Conservation (phyloP, 2,888 invertebrate genomes). For the Scelioninae gen. 2 region DNA sequence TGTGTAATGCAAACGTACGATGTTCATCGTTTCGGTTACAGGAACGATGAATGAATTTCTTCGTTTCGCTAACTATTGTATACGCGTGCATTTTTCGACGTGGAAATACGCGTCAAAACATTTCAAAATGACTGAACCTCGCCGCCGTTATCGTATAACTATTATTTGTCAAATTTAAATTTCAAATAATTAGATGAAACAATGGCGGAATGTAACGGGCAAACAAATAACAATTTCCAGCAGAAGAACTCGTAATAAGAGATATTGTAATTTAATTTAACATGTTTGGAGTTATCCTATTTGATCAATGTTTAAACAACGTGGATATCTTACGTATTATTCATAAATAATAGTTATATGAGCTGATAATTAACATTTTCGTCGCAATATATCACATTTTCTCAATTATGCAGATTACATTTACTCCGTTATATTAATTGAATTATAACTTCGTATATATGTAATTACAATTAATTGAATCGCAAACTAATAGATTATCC, state of each 20-base stretch:
- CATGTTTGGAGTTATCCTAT: not conserved
- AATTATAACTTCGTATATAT: slow-evolving; percentile 4
- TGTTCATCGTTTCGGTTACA: too few species aligned
- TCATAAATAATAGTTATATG: slow-evolving; percentile 9
- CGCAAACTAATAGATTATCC: slow-evolving; percentile 7
- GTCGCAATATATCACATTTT: not conserved
- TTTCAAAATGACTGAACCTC: too few species aligned
- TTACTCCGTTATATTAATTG: slow-evolving; percentile 9
- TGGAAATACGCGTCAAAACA: too few species aligned
- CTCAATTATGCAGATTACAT: slow-evolving; percentile 21
- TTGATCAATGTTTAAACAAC: not conserved
- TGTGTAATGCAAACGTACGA: too few species aligned
- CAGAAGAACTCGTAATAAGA: not conserved
- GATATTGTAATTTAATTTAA: not conserved
- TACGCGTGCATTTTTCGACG: too few species aligned
- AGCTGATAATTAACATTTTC: slow-evolving; percentile 5
- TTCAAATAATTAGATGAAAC: not conserved
- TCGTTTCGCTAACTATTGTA: too few species aligned
- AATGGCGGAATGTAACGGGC: not conserved
- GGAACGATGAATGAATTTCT: too few species aligned
- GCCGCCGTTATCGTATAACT: too few species aligned
- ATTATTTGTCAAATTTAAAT: not conserved
- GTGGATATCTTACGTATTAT: not conserved
- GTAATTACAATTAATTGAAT: slow-evolving; percentile 15
- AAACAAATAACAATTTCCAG: not conserved